Conservation (phyloP, 2,888 invertebrate genomes). For the Blomia tropicalis region DNA sequence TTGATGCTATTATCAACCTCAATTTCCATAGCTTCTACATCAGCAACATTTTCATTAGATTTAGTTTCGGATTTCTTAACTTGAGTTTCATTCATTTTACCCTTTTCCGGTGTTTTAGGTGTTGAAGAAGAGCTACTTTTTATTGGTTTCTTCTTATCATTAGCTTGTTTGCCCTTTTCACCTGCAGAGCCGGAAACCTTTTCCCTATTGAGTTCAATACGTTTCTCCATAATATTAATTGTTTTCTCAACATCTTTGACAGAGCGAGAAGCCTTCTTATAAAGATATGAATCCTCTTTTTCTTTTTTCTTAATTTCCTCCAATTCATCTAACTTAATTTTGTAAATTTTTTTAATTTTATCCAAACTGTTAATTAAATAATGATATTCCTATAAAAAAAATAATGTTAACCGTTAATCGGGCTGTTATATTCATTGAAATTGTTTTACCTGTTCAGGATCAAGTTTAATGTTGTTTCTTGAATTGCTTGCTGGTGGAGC, state of each 20-base stretch:
- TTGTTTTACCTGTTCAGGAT: not conserved
- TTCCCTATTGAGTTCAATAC: not conserved
- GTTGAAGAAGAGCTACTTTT: not conserved
- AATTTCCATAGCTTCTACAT: not conserved
- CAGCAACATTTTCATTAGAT: not conserved
- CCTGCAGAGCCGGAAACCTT: not conserved
- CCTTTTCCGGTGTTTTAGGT: not conserved
- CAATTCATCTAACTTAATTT: not conserved
- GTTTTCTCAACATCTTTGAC: not conserved
- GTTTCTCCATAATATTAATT: not conserved
- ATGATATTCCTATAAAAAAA: conserved; percentile 1
- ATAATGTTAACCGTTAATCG: not conserved
- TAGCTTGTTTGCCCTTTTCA: not conserved
- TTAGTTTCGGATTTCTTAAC: not conserved
- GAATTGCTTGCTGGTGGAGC: not conserved
- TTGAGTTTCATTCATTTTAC: not conserved
- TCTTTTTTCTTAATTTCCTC: not conserved
- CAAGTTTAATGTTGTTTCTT: not conserved
- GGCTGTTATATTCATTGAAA: too few species aligned
- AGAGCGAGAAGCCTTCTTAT: not conserved
- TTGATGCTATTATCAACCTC: not conserved
- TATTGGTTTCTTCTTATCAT: not conserved
- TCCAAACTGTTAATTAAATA: not conserved
- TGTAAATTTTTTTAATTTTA: conserved; percentile 1
- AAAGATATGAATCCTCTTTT: not conserved